Conservation (phyloP, 1,140 invertebrate species). For the Pseudomyrmex flavicornis region DNA sequence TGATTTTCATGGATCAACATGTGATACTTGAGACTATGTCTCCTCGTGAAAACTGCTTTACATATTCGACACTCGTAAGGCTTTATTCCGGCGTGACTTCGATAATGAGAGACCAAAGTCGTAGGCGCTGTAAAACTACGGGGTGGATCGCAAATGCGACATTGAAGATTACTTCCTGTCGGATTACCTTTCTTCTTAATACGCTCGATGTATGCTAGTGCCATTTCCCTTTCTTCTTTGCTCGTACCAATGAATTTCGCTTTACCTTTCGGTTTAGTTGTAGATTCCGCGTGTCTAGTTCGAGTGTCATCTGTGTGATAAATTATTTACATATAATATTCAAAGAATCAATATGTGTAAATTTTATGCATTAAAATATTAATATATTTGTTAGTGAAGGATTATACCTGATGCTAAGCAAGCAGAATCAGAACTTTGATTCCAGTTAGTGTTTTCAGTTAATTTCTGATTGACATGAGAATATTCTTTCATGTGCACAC, state of each 20-base stretch:
- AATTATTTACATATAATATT: constrained; percentile 33
- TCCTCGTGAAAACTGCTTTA: constrained; percentile 88
- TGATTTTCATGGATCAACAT: constrained; percentile 89
- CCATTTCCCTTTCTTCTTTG: constrained; percentile 85
- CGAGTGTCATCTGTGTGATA: constrained; percentile 61
- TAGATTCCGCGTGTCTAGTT: constrained; percentile 65
- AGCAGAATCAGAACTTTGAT: constrained; percentile 55
- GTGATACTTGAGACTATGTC: constrained; percentile 90
- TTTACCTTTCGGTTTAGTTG: constrained; percentile 85
- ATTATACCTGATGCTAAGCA: constrained; percentile 48
- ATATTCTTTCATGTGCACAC: constrained; percentile 81
- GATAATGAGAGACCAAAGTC: constrained; percentile 89
- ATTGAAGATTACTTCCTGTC: constrained; percentile 85
- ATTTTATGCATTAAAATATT: not conserved
- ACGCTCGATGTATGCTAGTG: constrained; percentile 83
- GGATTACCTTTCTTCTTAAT: constrained; percentile 84
- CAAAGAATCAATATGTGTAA: constrained; percentile 3
- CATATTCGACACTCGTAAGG: constrained; percentile 89
- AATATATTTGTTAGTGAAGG: not conserved
- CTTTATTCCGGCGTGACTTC: constrained; percentile 89
- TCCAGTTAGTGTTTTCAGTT: constrained; percentile 58
- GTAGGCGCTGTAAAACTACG: constrained; percentile 89
- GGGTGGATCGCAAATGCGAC: constrained; percentile 88
- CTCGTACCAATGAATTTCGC: constrained; percentile 86
- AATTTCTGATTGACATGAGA: constrained; percentile 77